Conservation (phyloP, 2,113 vertebrate genomes). For the Pipra filicauda region DNA sequence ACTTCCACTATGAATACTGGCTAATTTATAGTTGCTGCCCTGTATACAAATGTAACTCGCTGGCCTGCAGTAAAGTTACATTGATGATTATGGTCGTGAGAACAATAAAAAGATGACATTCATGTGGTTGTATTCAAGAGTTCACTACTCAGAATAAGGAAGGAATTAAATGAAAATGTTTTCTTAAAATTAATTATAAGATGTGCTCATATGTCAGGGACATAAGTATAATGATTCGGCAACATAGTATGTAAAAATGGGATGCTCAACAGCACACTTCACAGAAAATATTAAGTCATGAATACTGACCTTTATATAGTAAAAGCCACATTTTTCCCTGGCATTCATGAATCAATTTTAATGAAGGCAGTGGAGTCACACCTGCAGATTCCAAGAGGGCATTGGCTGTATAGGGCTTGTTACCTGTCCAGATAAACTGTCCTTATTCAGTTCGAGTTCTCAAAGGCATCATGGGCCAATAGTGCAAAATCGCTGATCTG, state of each 20-base stretch:
- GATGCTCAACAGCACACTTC: not conserved
- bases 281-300: not conserved
- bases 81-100: not conserved
- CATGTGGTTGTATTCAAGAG: not conserved
- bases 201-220: not conserved
- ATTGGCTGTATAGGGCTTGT: rapidly evolving
- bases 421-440: not conserved
- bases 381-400: not conserved
- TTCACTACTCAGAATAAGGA: conserved; percentile 22
- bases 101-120: conserved; percentile 26
- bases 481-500: not conserved
- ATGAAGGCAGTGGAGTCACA: not conserved
- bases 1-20: not conserved
- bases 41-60: not conserved
- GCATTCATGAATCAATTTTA: not conserved
- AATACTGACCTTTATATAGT: not conserved
- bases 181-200: conserved; percentile 38
- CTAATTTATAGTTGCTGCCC: not conserved
- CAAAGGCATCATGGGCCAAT: not conserved
- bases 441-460: not conserved
- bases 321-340: not conserved
- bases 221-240: not conserved
- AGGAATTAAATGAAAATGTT: conserved; percentile 35
- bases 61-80: conserved; percentile 1
- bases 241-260: not conserved